phyloP scores from a whole-genome alignment of 2,113 vertebrate genomes.

The Oncorhynchus clarkii region DNA sequence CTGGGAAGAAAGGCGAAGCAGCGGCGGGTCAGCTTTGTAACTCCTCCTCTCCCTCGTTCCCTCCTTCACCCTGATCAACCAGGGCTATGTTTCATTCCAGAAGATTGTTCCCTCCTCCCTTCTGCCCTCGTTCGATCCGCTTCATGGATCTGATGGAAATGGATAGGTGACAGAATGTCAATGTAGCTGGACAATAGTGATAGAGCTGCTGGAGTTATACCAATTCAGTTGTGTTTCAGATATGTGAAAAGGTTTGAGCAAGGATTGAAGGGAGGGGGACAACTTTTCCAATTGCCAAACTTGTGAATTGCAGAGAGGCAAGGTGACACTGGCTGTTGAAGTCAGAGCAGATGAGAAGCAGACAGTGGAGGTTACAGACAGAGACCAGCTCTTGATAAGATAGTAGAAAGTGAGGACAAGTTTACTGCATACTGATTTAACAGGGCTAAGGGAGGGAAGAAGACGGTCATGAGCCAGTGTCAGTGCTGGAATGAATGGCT shows the following conservation, averaged over 20 bases:
- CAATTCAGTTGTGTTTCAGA: no score
- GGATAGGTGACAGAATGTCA: no score
- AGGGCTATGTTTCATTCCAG: neutral
- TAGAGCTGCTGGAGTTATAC: no score
- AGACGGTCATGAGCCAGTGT: neutral
- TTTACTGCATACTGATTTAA: no score
- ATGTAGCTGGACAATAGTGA: no score
- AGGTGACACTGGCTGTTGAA: neutral
- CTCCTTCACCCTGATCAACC: neutral
- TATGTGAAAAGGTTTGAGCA: no score
- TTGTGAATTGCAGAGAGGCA: constrained; percentile 10
- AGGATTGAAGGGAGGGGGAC: no score
- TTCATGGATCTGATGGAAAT: no score
- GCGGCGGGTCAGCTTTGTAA: neutral
- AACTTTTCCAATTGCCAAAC: neutral
- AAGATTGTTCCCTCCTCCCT: no score
- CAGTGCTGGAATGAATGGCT: no score
- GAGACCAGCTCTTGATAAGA: neutral
- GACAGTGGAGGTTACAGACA: neutral
- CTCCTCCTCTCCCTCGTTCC: neutral
- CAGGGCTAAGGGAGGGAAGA: neutral
- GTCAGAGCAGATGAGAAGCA: neutral
- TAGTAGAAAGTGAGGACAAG: no score
- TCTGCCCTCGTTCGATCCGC: no score
- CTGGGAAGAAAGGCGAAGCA: neutral